Conservation (phyloP, 2,888 invertebrate species). For the Chaetogeoica ovagalla region DNA sequence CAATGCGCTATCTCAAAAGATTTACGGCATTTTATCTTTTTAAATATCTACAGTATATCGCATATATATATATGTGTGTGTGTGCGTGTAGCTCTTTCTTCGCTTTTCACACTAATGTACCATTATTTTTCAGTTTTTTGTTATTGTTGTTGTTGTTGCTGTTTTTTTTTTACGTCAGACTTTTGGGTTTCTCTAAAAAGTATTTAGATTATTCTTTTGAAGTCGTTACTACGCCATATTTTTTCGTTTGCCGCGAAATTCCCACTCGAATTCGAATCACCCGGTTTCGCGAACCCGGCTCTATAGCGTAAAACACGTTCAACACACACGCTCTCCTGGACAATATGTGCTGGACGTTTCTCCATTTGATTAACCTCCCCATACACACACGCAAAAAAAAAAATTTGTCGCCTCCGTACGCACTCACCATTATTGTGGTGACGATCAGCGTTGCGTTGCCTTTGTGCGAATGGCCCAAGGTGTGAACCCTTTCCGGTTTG, state of each 20-base stretch:
- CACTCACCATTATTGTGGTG: constrained; percentile 75
- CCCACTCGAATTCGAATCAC: background rate
- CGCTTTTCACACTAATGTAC: constrained; percentile 17
- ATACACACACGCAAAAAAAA: no score
- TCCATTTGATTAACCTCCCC: background rate
- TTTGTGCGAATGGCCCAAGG: constrained; percentile 48
- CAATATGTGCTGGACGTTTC: no score
- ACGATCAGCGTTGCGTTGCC: constrained; percentile 81
- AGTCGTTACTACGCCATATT: background rate
- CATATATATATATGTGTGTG: no score
- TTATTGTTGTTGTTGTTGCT: background rate
- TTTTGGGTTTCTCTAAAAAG: background rate
- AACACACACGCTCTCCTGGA: background rate
- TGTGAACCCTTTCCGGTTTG: constrained; percentile 71
- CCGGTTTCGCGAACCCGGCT: background rate
- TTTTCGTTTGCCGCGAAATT: background rate
- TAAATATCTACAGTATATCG: constrained; percentile 20
- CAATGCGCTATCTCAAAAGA: constrained; percentile 45
- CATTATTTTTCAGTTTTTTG: constrained; percentile 15
- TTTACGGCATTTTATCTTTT: constrained; percentile 43
- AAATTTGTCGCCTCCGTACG: background rate
- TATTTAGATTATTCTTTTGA: background rate
- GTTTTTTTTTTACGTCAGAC: background rate
- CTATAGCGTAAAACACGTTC: background rate
- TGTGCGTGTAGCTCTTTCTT: background rate